These are phyloP conservation scores for Apis cerana DNA, from an alignment of 1,140 invertebrate genomes.

Conservation along the genomic window DNA sequence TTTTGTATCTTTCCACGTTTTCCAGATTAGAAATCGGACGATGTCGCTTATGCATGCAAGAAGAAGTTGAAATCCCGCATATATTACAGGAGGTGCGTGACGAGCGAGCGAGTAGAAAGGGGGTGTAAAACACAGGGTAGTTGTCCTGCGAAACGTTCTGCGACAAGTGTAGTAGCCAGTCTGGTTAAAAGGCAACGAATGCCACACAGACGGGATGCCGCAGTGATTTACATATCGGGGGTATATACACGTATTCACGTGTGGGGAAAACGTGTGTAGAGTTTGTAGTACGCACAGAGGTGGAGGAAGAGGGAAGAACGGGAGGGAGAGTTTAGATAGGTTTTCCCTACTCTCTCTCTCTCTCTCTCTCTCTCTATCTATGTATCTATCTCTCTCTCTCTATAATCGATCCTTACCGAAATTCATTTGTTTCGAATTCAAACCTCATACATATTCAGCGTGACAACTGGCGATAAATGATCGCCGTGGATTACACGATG, in stretches of 20 bases:
- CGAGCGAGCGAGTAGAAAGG: constrained; percentile 19
- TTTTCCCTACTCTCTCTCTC: background rate
- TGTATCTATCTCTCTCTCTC: background rate
- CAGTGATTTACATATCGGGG: constrained; percentile 57
- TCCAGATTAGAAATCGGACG: background rate
- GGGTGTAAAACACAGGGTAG: constrained; percentile 31
- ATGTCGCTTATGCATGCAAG: constrained; percentile 18
- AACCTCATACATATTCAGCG: constrained; percentile 34
- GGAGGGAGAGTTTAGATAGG: background rate
- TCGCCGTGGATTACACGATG: constrained; percentile 11
- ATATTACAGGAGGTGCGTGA: constrained; percentile 49
- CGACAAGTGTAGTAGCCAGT: constrained; percentile 35
- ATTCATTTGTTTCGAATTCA: constrained; percentile 32
- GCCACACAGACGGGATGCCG: constrained; percentile 44
- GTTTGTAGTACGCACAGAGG: constrained; percentile 12
- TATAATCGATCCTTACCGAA: constrained; percentile 10
- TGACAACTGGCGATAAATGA: constrained; percentile 16
- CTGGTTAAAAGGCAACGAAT: constrained; percentile 39
- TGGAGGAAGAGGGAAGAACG: background rate
- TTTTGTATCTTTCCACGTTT: background rate
- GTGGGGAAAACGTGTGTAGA: background rate
- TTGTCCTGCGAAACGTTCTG: constrained; percentile 46
- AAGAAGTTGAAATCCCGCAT: constrained; percentile 29
- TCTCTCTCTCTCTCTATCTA: too few relatives aligned
- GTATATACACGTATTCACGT: constrained; percentile 5